Evolutionary conservation across 1,140 invertebrate species (phyloP), one percentile per base, ranked within the genome.

Genomic region (Matsumurasca onukii): DNA sequence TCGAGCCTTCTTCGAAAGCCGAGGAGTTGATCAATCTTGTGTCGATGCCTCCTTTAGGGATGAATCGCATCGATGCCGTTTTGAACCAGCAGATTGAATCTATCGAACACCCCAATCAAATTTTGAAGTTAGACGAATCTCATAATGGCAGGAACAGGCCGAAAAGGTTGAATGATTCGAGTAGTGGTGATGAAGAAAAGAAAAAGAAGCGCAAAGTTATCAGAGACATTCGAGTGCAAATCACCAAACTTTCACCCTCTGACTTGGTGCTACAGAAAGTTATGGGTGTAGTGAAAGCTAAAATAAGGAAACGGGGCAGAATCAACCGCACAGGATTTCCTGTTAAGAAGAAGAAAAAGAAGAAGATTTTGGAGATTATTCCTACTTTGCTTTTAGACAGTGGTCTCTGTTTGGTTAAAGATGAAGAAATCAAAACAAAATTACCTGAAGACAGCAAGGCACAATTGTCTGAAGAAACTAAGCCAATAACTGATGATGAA

Each of bases 321-420:
- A 83, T 88, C 3, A 95, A 95, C 77, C 83, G 91, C 72, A 95
- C 93, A 13, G 93, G 92, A 5, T 95, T 95, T 78, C 93, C 93
- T 0, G 91, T 86, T 20, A 81, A 91, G 20, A 92, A 92, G 73
- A 91, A 89, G 73, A 95, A 93, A 76, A 94, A 93, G 76, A 91
- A 91, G 74, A 91, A 89, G 77, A 72, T 31, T 31, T 39, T 68
- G 31, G 55, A 20, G 45, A 39, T 57, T 52, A 9, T 34, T 30
- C 1, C 34, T 3, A 39, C 34, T 39, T 9, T 5, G 5, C 34
- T 39, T 39, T 39, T 39, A 39, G 34, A 39, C n/a, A 39, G 5
- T 39, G 17, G 5, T 17, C 5, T 39, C 34, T 39, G 17, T 39
- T 39, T 9, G 17, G 17, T 39, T 39, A 39, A 17, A 39, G 17